phyloP scores from a whole-genome alignment of 2,888 invertebrate genomes.

The Mesoligia furuncula region DNA sequence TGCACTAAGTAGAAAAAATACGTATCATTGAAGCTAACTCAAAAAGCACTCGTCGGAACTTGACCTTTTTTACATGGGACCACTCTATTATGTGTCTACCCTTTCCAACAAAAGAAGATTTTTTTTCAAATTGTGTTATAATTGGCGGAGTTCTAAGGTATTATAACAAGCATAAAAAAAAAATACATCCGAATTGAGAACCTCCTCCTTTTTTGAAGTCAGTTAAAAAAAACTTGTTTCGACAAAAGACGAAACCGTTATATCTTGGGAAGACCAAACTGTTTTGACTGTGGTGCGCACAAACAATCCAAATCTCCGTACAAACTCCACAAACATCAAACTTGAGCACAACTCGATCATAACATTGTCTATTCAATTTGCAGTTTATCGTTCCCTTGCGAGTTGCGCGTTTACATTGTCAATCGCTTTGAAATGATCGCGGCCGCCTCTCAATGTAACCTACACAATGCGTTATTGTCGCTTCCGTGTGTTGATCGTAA shows the following conservation, averaged over 20 bases:
- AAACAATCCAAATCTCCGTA: conserved; percentile 48
- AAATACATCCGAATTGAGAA: no score
- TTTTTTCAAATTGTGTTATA: background rate
- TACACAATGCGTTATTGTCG: conserved; percentile 52
- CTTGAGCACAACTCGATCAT: conserved; percentile 56
- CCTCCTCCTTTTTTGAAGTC: no score
- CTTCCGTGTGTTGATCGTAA: conserved; percentile 57
- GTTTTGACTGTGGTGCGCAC: conserved; percentile 5
- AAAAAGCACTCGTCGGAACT: background rate
- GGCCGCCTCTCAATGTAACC: conserved; percentile 54
- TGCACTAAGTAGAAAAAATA: background rate
- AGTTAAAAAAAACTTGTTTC: background rate
- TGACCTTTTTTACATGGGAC: background rate
- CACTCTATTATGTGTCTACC: background rate
- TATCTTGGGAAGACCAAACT: background rate
- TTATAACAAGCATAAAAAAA: background rate
- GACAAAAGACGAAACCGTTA: background rate
- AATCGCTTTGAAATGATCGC: conserved; percentile 55
- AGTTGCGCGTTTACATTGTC: conserved; percentile 56
- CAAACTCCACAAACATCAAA: conserved; percentile 54
- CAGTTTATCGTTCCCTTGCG: conserved; percentile 59
- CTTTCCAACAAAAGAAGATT: no score
- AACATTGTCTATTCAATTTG: conserved; percentile 67
- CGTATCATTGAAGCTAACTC: background rate
- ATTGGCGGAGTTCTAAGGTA: background rate